Evolutionary conservation across 2,888 invertebrate species (phyloP), one percentile per base, ranked within the genome.

Genomic region (Drosophila kanekoi): DNA sequence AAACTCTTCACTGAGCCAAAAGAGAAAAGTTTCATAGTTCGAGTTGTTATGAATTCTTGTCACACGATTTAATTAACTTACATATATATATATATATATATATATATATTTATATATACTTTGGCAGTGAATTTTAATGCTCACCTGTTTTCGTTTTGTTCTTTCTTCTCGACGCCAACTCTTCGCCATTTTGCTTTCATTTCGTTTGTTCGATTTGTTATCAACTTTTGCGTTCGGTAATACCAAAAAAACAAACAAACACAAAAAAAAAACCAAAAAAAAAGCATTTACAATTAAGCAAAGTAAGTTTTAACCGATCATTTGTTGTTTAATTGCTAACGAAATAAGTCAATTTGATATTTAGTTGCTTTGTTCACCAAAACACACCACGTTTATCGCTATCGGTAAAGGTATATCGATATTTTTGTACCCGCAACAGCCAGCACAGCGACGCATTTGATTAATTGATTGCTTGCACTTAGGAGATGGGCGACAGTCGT

Each of bases 201-300:
- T 83, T 63, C 59, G 48, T 67, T 68, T 51, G 65, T 81, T 71
- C 68, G 79, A 67, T 72, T 72, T 48, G 52, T 74, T 82, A 49
- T 83, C 72, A 48, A 63, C 72, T 71, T 73, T 87, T 83, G 51
- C 81, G 65, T 78, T 81, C 56, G 74, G 62, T 64, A 61, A 62
- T 58, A 20, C 4, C 0, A 1, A 35, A 5, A 23, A 23, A 23
- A 23, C 2, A 8, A 28, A 8, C 4, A 23, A 23, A 23, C 0
- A 23, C 0, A 23, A 28, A 28, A 14, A 45, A 3, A 49, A 49
- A 4, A 1, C 10, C 1, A 49, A 11, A 13, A 18, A 18, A 64
- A 79, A 77, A 84, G 83, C 83, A 84, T 84, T 84, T 84, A 89
- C 83, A 84, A 89, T 81, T 84, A 87, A 89, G 83, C 83, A 84